phyloP scores from a whole-genome alignment of 2,113 vertebrate genomes.

The Elephantulus edwardii region DNA sequence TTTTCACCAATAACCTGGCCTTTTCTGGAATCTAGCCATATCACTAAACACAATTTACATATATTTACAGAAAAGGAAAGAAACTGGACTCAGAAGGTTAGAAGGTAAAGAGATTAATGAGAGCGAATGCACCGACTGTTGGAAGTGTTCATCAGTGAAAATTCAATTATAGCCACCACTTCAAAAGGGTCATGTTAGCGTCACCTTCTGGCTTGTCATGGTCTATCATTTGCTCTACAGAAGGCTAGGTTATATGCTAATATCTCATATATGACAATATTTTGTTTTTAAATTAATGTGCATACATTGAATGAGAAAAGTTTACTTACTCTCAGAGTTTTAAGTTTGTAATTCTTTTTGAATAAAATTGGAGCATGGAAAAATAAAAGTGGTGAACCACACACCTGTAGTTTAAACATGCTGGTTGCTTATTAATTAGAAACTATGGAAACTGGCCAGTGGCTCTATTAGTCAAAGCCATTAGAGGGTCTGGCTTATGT shows the following conservation, averaged over 20 bases:
- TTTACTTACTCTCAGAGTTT: background rate
- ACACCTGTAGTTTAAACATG: background rate
- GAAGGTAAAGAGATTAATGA: conserved; percentile 23
- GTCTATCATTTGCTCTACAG: background rate
- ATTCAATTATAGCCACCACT: conserved; percentile 28
- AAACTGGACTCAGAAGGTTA: background rate
- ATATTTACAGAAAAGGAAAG: background rate
- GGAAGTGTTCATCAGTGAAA: background rate
- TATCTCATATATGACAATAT: background rate
- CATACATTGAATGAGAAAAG: background rate
- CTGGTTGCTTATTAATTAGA: background rate
- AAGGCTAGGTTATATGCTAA: background rate
- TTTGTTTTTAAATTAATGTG: background rate
- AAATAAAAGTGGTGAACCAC: background rate
- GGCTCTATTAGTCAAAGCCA: background rate
- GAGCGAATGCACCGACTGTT: background rate
- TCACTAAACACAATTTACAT: conserved; percentile 2
- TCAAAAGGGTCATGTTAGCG: background rate
- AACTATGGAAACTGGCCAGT: background rate
- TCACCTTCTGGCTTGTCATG: background rate
- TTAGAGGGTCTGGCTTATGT: background rate
- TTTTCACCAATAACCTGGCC: background rate
- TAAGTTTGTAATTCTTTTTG: background rate
- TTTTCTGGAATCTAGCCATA: background rate
- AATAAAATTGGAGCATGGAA: background rate